Conservation (phyloP, 2,888 invertebrate species). For the Nymphalis urticae region DNA sequence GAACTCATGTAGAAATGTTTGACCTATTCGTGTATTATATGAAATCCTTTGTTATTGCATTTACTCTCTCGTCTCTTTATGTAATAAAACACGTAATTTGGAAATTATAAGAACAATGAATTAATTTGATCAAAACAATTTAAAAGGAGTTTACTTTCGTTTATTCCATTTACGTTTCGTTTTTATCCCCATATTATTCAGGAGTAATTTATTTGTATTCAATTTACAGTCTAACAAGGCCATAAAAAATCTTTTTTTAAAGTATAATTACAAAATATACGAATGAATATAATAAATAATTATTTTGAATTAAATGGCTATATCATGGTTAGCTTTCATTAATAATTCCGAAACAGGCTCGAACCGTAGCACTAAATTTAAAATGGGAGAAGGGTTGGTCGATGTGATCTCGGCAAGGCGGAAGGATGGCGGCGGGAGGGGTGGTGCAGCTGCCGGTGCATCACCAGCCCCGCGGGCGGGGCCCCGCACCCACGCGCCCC, state of each 20-base stretch:
- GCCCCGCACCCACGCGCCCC: conserved; percentile 50
- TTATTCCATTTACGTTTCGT: too few species aligned
- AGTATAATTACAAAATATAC: too few species aligned
- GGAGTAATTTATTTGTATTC: too few species aligned
- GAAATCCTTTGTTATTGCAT: neutral
- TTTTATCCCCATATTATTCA: too few species aligned
- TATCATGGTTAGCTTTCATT: conserved; percentile 21
- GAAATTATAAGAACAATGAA: too few species aligned
- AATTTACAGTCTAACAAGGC: too few species aligned
- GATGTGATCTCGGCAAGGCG: conserved; percentile 39
- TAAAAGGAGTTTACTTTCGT: too few species aligned
- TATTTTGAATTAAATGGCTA: neutral
- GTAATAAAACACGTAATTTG: too few species aligned
- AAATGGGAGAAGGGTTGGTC: conserved; percentile 41
- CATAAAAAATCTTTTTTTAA: too few species aligned
- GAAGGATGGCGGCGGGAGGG: conserved; percentile 64
- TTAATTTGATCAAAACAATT: too few species aligned
- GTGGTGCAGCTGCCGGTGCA: conserved; percentile 78
- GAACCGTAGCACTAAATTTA: conserved; percentile 28
- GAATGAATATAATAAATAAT: neutral
- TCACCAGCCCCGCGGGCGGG: conserved; percentile 50
- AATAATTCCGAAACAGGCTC: conserved; percentile 28
- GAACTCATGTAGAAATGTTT: conserved; percentile 2
- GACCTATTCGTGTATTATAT: conserved; percentile 3
- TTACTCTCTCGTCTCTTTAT: too few species aligned